Evolutionary conservation across 2,888 invertebrate species (phyloP).

Genomic region (Mimas tiliae): DNA sequence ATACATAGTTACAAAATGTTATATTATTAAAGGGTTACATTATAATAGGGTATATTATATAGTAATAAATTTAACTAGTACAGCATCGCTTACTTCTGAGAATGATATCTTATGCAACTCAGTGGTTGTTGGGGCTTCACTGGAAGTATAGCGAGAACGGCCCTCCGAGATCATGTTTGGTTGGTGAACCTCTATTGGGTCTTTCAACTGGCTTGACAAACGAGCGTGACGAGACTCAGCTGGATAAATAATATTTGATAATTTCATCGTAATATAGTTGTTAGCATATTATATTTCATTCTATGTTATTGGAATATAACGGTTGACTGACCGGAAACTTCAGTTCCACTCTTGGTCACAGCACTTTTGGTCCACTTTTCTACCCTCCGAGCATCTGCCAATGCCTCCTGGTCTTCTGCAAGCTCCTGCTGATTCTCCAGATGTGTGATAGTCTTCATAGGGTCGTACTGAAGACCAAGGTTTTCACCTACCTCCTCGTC

Average conservation of each 20-base stretch:
- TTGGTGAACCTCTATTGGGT: background rate
- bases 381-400: background rate
- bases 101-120: conserved; percentile 51
- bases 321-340: background rate
- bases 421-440: conserved; percentile 39
- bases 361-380: conserved; percentile 2
- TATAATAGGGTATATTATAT: background rate
- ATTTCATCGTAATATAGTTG: too few relatives aligned
- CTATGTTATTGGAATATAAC: too few relatives aligned
- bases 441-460: conserved; percentile 61
- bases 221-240: background rate
- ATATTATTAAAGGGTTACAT: too few relatives aligned
- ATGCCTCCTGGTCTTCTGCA: conserved; percentile 25
- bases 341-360: background rate
- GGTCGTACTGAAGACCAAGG: conserved; percentile 60
- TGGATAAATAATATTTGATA: background rate
- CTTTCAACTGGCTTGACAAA: conserved; percentile 1
- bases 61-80: background rate
- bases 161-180: background rate
- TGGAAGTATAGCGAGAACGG: background rate
- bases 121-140: background rate
- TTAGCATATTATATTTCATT: too few relatives aligned
- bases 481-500: conserved; percentile 45
- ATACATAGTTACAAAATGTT: too few relatives aligned
- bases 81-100: conserved; percentile 40